Percentiles rank a stretch among this genome's conserved stretches.
Evolutionary conservation across 2,113 vertebrate genomes (phyloP).

Genomic region (Ptyas mucosa): DNA sequence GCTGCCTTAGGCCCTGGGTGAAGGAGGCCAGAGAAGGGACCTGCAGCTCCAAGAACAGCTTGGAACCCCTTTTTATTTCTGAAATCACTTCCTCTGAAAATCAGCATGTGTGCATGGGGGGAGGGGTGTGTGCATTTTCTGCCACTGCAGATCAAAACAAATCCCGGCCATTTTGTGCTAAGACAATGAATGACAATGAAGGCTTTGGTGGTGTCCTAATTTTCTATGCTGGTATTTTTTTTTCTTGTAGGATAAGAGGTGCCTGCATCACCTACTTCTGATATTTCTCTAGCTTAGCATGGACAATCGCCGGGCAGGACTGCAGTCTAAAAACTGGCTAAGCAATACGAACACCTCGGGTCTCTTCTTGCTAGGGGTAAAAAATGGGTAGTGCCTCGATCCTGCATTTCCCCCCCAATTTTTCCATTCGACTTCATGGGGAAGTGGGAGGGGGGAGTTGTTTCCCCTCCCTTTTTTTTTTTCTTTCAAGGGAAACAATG

Average conservation of each 20-base stretch:
- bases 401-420: background rate
- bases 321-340: background rate
- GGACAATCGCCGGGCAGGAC: no score
- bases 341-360: rapidly evolving
- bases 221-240: background rate
- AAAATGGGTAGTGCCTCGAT: background rate
- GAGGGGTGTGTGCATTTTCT: background rate
- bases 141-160: background rate
- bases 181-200: background rate
- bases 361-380: background rate
- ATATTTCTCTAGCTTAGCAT: background rate
- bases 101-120: background rate
- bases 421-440: background rate
- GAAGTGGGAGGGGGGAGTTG: background rate
- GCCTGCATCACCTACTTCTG: background rate
- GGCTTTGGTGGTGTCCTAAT: background rate
- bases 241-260: background rate
- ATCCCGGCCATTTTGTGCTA: background rate
- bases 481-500: background rate
- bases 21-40: background rate
- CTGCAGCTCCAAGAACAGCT: no score
- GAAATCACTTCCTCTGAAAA: background rate
- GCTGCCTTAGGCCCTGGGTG: background rate
- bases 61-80: background rate
- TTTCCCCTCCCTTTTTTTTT: background rate